Base-by-base conservation (phyloP, 1,140 invertebrate species). In the Sycobia sp. region DNA sequence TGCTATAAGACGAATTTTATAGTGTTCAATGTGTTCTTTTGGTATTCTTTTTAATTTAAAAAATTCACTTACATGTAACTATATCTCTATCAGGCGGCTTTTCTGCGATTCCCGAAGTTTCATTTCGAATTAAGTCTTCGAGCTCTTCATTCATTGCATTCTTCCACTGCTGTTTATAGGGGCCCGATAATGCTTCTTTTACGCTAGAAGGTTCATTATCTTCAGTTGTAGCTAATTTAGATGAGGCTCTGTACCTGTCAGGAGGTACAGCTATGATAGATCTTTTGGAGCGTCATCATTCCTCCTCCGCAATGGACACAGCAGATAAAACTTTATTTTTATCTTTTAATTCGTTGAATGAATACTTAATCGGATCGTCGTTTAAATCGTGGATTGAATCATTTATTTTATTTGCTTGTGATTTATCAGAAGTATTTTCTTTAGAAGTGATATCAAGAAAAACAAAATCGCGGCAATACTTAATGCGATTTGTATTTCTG, bases 1-100 rank as follows among this genome's bases (percentile, higher is more conserved):
- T 11, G 76, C 77, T 14, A 82, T 74, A 51, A 80, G 68, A 34
- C 79, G 57, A 27, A 75, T 82, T 41, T 63, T 66, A 43, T 57
- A 29, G 14, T 49, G 23, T 16, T 11, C 20, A 22, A 49, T 11
- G 10, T 10, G 3, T n/a, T 41, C 29, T 36, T 62, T 13, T 29
- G 41, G n/a, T 8, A 11, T 44, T 29, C n/a, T 32, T 27, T 44
- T 67, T 62, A 1, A 62, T 32, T 39, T 62, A 67, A 34, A 65
- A 68, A 0, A 66, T 53, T 59, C 65, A 70, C 27, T 51, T 67
- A 9, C 50, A 54, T 9, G 9, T 25, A 5, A 67, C 54, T 47
- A 59, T 36, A 58, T 69, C 59, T 57, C 62, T 27, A 62, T 62
- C 22, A 44, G 53, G 11, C 44, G 67, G 66, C 50, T 61, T 47